phyloP scores from a whole-genome alignment of 2,888 invertebrate species.

The Cistogaster globosa region DNA sequence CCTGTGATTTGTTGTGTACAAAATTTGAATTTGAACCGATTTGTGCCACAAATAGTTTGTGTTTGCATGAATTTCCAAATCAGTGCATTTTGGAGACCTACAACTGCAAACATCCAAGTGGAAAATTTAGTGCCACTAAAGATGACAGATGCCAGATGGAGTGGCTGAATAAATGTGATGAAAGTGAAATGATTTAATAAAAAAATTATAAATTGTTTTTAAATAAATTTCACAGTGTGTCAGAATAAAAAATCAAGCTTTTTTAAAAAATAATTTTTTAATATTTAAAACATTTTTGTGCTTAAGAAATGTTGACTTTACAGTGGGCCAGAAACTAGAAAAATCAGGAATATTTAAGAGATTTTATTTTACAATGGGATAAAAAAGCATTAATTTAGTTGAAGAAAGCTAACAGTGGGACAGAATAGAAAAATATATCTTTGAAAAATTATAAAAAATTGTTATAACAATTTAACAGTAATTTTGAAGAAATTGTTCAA shows the following conservation, averaged over 20 bases:
- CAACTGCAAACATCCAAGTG: slow-evolving; percentile 77
- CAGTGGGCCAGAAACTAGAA: too few relatives aligned
- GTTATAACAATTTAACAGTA: too few relatives aligned
- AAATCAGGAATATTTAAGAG: too few relatives aligned
- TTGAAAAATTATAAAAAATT: too few relatives aligned
- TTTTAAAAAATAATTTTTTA: too few relatives aligned
- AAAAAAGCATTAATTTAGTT: too few relatives aligned
- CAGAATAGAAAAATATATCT: too few relatives aligned
- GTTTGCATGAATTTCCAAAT: slow-evolving; percentile 79
- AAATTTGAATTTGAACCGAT: slow-evolving; percentile 77
- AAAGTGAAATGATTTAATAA: slow-evolving; percentile 60
- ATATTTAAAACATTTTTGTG: too few relatives aligned
- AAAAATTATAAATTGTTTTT: not conserved
- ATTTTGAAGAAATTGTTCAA: too few relatives aligned
- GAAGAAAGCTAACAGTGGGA: too few relatives aligned
- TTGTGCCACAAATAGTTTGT: slow-evolving; percentile 78
- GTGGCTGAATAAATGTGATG: slow-evolving; percentile 74
- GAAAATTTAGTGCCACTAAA: slow-evolving; percentile 75
- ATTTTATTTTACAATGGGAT: too few relatives aligned
- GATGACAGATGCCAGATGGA: slow-evolving; percentile 75
- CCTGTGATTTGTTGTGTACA: slow-evolving; percentile 77
- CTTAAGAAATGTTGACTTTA: too few relatives aligned
- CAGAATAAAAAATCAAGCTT: not conserved
- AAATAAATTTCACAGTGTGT: not conserved
- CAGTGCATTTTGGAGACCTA: slow-evolving; percentile 79